Base-by-base conservation (phyloP, 2,797 vertebrate species). In the Scomberomorus guttatus region DNA sequence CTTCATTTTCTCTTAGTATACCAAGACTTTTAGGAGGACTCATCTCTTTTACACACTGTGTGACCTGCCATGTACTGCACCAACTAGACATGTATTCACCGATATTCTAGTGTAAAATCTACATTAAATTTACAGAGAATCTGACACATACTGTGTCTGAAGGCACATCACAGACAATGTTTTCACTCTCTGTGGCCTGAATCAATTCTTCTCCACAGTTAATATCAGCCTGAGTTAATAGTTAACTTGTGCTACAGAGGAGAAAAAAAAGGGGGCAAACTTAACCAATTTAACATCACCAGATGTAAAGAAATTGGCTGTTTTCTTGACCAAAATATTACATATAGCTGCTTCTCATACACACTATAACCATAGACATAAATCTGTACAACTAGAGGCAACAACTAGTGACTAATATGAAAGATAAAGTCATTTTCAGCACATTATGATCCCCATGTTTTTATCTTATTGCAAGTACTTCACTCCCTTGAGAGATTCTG, bases 201-300 rank as follows among this genome's bases (percentile, higher is more conserved):
- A 64, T 60, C 48, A 22, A 13, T 63, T 68, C 39, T 73, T 73
- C 69, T 74, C 60, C 8, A 65, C 46, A 59, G 1, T 64, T 42
- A 15, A 39, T 8, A 18, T 1, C 29, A 32, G 29, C 37, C n/a
- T 22, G 17, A 72, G 56, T 63, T 68, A 5, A 67, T 66, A n/a
- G 75, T 70, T 3, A 73, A 79, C 50, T 27, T 72, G 17, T 32
- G 22, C 9, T 62, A 32, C n/a, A 24, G 20, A 66, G 6, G 55
- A 3, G 8, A 27, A 24, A 72, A 24, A 72, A 62, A 63, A 17
- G 15, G 54, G 29, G 65, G 17, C 22, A 52, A 32, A 6, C 29
- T 32, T 32, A 75, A 59, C 32, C 8, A 39, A 60, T 39, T 54
- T 52, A 77, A 27, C n/a, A 27, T 10, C 6, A n/a, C 3, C 8